Evolutionary conservation across 2,113 vertebrate genomes (phyloP), one percentile per base, ranked within the genome.

Genomic region (Mormoops blainvillei): DNA sequence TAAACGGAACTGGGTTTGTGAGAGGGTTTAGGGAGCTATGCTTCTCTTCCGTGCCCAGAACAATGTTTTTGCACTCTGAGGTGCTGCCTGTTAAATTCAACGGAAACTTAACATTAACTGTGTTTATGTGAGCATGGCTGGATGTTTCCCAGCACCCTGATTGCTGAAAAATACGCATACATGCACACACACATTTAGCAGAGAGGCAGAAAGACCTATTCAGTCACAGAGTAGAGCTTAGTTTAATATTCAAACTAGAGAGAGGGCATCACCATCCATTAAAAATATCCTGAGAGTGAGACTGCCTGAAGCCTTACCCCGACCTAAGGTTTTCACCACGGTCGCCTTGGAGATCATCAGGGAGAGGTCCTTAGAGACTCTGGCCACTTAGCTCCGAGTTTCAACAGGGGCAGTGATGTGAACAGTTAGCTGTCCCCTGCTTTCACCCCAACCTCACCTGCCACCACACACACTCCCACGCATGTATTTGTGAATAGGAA

Each of bases 401-500:
- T 36, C 92, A 84, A 24, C n/a, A 78, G 43, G 31, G 26, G 48
- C 3, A 67, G 36, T 24, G 36, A 61, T 36, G 9, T 41, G 20
- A 67, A 43, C 22, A 65, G 48, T n/a, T 54, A 11, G 13, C 26
- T 28, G 24, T 36, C 13, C 33, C 38, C 33, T n/a, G n/a, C n/a
- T 24, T 33, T 24, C 41, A 7, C 22, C 10, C 7, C 36, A 28
- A 8, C 33, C 18, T 4, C 5, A 24, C n/a, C 54, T 91, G 38
- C 28, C n/a, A 19, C n/a, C 14, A 10, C 31, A 43, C 10, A 38
- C 48, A 24, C 24, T 24, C 70, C 61, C 63, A 15, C 45, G 10
- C 41, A 14, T 1, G 1, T 7, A 36, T 2, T 45, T 2, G 0
- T 8, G 36, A 22, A 20, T 4, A 74, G 65, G 18, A 38, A 36